Percentiles rank a stretch among this genome's conserved stretches.
Evolutionary conservation across 2,113 vertebrate genomes (phyloP).

Genomic region (Nerophis ophidion): DNA sequence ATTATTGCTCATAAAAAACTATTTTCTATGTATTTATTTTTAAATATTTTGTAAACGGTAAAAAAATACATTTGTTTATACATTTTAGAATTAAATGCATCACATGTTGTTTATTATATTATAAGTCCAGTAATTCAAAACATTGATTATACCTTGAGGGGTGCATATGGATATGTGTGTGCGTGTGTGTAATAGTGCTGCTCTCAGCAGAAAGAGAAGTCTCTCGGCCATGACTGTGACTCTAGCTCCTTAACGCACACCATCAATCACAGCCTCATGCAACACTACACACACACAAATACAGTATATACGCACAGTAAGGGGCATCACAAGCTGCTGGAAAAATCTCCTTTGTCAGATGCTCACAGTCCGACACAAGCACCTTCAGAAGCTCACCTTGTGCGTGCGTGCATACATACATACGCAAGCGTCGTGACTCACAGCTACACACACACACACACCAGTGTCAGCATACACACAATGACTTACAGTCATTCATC

Average conservation of each 20-base stretch:
- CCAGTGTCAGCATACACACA: slow-evolving; percentile 5
- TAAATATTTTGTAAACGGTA: too few relatives aligned
- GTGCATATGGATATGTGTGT: neutral
- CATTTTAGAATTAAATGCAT: too few relatives aligned
- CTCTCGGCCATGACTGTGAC: slow-evolving; percentile 73
- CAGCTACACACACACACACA: slow-evolving; percentile 2
- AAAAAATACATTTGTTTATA: too few relatives aligned
- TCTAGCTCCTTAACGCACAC: slow-evolving; percentile 64
- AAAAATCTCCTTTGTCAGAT: slow-evolving; percentile 30
- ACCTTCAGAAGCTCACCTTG: slow-evolving; percentile 27
- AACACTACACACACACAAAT: slow-evolving; percentile 52
- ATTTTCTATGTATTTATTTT: too few relatives aligned
- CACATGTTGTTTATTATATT: too few relatives aligned
- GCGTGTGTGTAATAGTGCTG: slow-evolving; percentile 53
- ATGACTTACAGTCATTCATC: slow-evolving; percentile 34
- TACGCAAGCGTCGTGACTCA: too few relatives aligned
- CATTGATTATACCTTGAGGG: too few relatives aligned
- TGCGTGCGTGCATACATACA: neutral
- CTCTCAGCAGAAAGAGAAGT: slow-evolving; percentile 71
- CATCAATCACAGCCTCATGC: slow-evolving; percentile 75
- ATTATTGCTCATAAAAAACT: too few relatives aligned
- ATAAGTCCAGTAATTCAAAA: too few relatives aligned
- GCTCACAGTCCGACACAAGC: slow-evolving; percentile 24
- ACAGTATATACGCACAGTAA: slow-evolving; percentile 25
- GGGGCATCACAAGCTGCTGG: slow-evolving; percentile 44